These are phyloP conservation scores for Cirrhinus molitorella DNA, from an alignment of 2,797 vertebrate genomes.

Conservation along the genomic window DNA sequence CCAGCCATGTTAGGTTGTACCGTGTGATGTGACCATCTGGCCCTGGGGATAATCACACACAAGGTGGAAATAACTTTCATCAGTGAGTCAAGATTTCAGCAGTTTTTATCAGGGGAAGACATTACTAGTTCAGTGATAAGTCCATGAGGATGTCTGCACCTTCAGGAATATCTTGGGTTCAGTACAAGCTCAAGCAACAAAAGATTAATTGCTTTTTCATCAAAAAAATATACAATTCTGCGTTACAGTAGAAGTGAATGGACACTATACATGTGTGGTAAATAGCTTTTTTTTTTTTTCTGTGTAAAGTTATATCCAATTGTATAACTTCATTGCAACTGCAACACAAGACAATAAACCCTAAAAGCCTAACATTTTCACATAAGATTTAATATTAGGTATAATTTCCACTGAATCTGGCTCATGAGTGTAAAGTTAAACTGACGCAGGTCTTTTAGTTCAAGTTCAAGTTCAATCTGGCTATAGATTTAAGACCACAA, in stretches of 20 bases:
- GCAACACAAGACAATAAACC: not conserved
- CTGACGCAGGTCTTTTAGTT: no score
- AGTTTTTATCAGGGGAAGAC: not conserved
- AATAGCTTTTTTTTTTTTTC: not conserved
- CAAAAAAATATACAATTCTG: not conserved
- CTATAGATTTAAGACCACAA: not conserved
- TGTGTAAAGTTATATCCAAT: not conserved
- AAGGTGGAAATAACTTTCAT: not conserved
- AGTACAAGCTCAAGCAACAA: not conserved
- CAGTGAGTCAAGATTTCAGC: not conserved
- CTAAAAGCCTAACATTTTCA: not conserved
- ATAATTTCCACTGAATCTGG: not conserved
- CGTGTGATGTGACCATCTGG: conserved; percentile 86
- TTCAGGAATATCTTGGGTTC: not conserved
- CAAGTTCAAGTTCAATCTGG: no score
- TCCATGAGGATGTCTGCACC: not conserved
- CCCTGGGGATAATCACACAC: conserved; percentile 76
- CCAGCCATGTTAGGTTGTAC: conserved; percentile 87
- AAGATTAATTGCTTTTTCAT: not conserved
- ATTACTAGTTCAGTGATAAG: not conserved
- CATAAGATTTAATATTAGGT: not conserved
- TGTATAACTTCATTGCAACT: not conserved
- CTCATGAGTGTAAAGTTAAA: not conserved
- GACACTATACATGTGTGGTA: not conserved
- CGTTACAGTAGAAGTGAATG: not conserved